Evolutionary conservation across 2,113 vertebrate species (phyloP).

Genomic region (Coturnix japonica): DNA sequence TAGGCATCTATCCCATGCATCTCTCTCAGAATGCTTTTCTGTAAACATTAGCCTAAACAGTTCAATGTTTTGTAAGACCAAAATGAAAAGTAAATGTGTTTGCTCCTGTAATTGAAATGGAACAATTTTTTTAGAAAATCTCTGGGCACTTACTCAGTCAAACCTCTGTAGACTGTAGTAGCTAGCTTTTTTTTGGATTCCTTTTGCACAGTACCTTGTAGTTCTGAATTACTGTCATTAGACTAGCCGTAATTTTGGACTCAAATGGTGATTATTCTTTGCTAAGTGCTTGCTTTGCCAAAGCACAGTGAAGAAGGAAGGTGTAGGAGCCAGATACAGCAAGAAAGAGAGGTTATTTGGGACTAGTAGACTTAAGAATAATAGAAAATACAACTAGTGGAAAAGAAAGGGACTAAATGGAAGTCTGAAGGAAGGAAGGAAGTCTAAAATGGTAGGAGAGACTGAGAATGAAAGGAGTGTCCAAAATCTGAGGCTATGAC

Average conservation of each 20-base stretch:
- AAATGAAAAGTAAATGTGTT: conserved; percentile 6
- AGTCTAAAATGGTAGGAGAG: background rate
- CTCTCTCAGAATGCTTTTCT: background rate
- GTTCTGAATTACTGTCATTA: background rate
- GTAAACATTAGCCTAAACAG: background rate
- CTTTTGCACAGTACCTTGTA: background rate
- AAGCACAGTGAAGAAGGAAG: background rate
- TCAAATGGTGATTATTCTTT: conserved; percentile 3
- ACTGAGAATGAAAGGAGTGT: background rate
- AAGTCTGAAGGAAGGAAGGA: background rate
- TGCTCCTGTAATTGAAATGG: background rate
- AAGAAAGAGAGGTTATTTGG: background rate
- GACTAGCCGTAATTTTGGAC: background rate
- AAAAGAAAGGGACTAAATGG: background rate
- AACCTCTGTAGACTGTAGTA: background rate
- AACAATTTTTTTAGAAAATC: background rate
- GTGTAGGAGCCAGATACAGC: background rate
- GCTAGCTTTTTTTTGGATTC: background rate
- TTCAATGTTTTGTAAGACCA: background rate
- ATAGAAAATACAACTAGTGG: background rate
- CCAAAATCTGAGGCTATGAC: background rate
- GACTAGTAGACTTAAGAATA: background rate
- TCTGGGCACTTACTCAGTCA: background rate
- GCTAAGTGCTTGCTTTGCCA: background rate
- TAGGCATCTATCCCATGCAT: background rate